Base-by-base conservation (phyloP, 2,113 vertebrate species). In the Ammodytes marinus region DNA sequence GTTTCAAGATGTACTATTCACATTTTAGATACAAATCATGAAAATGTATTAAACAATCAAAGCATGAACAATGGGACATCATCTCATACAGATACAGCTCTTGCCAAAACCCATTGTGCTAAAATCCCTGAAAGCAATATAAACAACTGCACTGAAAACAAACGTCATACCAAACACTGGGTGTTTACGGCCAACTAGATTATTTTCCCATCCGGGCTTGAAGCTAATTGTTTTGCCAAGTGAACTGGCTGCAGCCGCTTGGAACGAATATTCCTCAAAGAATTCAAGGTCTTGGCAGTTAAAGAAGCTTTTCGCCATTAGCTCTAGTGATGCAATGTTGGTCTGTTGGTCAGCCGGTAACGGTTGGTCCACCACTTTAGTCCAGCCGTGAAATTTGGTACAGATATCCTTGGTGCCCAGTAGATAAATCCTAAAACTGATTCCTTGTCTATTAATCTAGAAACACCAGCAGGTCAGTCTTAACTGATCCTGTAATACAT, bases 91-190 rank as follows among this genome's bases (percentile, higher is more conserved):
- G 42, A 19, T 15, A 5, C 42, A 55, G 19, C 73, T 71, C 27
- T 37, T 54, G n/a, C 54, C 67, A 39, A 70, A 71, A 39, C 1
- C 40, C 39, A 53, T 12, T 58, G 65, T 77, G 53, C 47, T 14
- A 63, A 59, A 78, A 73, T 84, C 60, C 65, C 72, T 27, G 55
- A 60, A 88, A 50, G 52, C 47, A 80, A 68, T 61, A 69, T 89
- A 90, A 89, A 89, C 83, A 53, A 80, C 53, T 43, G 54, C 69
- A 64, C 59, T 68, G 35, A 80, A 86, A 87, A 80, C 77, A 83
- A 83, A 81, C 5, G 63, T 80, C 84, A 47, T 39, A 79, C 43
- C 74, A 79, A 80, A 75, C 49, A 8, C 46, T 15, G 13, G 76
- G 71, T 90, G 86, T 90, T 90, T 86, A 87, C 61, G 69, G 11